Conservation (phyloP, 2,888 invertebrate genomes). For the Galeruca laticollis region DNA sequence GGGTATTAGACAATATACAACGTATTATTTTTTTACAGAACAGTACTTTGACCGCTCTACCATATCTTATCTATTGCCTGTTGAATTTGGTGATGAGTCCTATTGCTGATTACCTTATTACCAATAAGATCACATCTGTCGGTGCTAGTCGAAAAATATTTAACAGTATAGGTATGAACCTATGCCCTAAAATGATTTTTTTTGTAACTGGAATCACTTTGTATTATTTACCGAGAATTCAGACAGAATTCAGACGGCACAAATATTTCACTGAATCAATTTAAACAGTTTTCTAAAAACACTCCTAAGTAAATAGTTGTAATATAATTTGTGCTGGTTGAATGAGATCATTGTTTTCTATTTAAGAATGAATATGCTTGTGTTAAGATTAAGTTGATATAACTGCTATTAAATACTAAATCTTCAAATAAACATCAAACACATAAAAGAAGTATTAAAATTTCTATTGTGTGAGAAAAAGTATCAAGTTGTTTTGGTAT, state of each 20-base stretch:
- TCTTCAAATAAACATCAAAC: neutral
- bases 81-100: slow-evolving; percentile 79
- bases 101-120: slow-evolving; percentile 73
- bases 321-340: slow-evolving; percentile 1
- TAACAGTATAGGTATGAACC: slow-evolving; percentile 61
- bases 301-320: neutral
- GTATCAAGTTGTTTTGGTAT: no score
- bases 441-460: neutral
- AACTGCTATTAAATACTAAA: no score
- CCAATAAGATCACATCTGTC: slow-evolving; percentile 58
- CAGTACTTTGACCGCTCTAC: slow-evolving; percentile 77
- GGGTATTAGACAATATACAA: slow-evolving; percentile 35
- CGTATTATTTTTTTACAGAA: slow-evolving; percentile 68
- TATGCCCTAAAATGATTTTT: slow-evolving; percentile 37
- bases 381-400: neutral
- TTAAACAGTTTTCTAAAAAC: neutral
- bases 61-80: slow-evolving; percentile 80
- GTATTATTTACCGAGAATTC: slow-evolving; percentile 9
- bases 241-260: slow-evolving; percentile 1
- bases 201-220: slow-evolving; percentile 22
- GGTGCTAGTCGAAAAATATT: slow-evolving; percentile 58
- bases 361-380: slow-evolving; percentile 2
- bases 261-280: neutral
- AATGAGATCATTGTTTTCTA: neutral
- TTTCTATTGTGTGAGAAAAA: neutral